Base-by-base conservation (phyloP, 2,888 invertebrate genomes). In the Dione vanillae region DNA sequence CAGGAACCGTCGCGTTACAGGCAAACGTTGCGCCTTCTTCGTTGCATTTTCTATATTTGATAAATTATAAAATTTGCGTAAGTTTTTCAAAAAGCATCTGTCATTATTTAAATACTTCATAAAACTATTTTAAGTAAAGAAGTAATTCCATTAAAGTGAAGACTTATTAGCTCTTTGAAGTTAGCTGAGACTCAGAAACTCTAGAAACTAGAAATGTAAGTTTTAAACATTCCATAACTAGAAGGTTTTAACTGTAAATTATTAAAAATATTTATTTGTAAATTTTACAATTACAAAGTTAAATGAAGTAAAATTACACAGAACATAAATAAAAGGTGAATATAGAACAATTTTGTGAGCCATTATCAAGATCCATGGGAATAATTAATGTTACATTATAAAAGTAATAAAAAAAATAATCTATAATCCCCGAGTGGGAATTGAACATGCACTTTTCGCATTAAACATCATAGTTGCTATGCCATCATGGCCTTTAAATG, bases 141-240 rank as follows among this genome's bases (percentile, higher is more conserved):
- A 27, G n/a, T 54, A 35, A n/a, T 35, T 54, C 2, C n/a, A 27
- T 54, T 27, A 16, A 54, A 54, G 35, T 54, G 35, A 54, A 54
- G n/a, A 35, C 52, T 54, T 54, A 54, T 54, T 54, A 35, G 52
- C 52, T 54, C 35, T 54, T 54, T 54, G 35, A 54, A 54, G 52
- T 35, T 10, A 54, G 14, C 3, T 14, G 45, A 45, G 52, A 35
- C 35, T 54, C 52, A 35, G 35, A n/a, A 54, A 35, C 35, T 52
- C 14, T 35, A 16, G 27, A n/a, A n/a, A n/a, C n/a, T n/a, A n/a
- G n/a, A n/a, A n/a, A 35, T 27, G 35, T n/a, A 51, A 51, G 20
- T 45, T n/a, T n/a, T 45, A 45, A 45, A n/a, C 14, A 35, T 35
- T 54, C n/a, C 35, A 54, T 7, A 10, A 14, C 35, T 35, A n/a